Evolutionary conservation across 1,140 invertebrate genomes (phyloP).

Genomic region (Zeugodacus cucurbitae): DNA sequence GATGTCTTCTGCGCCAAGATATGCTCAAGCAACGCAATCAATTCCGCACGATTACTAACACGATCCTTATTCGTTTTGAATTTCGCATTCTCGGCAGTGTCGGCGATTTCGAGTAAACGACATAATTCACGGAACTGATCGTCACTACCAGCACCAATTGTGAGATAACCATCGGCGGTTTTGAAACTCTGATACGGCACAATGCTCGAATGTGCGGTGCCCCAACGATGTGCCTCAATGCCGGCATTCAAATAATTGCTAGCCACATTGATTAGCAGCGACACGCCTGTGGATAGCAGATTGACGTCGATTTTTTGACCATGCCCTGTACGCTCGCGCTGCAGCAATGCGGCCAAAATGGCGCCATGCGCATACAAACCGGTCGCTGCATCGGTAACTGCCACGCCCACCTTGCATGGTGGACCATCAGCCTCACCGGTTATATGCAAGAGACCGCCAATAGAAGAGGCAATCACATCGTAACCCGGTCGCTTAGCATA

Average conservation of each 20-base stretch:
- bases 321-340: slow-evolving; percentile 79
- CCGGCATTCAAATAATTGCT: slow-evolving; percentile 92
- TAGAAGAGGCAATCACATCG: slow-evolving; percentile 93
- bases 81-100: slow-evolving; percentile 73
- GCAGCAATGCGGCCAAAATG: slow-evolving; percentile 89
- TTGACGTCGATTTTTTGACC: slow-evolving; percentile 96
- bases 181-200: slow-evolving; percentile 93
- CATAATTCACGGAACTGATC: slow-evolving; percentile 80
- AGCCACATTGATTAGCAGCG: slow-evolving; percentile 88
- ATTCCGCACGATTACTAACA: slow-evolving; percentile 79
- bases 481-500: slow-evolving; percentile 90
- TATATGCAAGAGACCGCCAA: slow-evolving; percentile 89
- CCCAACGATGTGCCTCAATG: slow-evolving; percentile 80
- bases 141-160: slow-evolving; percentile 86
- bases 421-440: slow-evolving; percentile 87
- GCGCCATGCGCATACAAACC: slow-evolving; percentile 96
- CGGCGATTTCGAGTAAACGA: slow-evolving; percentile 71
- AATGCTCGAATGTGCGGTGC: slow-evolving; percentile 93
- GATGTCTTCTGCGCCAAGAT: slow-evolving; percentile 77
- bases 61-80: slow-evolving; percentile 80
- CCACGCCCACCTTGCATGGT: slow-evolving; percentile 93
- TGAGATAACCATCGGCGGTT: slow-evolving; percentile 85
- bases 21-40: slow-evolving; percentile 74
- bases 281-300: slow-evolving; percentile 91
- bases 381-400: slow-evolving; percentile 92